Percentiles rank a stretch among this genome's conserved stretches.
These are phyloP conservation scores for Erebia palarica DNA, from an alignment of 2,888 invertebrate species.

Conservation along the genomic window DNA sequence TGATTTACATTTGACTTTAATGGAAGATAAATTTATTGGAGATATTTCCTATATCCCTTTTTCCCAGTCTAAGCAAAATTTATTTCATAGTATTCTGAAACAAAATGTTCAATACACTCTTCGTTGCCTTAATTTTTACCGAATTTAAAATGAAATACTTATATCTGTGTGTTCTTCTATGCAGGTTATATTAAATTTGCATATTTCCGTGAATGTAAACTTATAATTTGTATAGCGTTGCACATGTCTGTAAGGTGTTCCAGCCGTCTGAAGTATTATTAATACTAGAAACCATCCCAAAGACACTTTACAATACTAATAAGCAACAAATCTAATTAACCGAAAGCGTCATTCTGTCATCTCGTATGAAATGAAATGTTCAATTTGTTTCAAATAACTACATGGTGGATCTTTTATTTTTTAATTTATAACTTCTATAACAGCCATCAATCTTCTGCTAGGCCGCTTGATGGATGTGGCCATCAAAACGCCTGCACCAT, in stretches of 20 bases:
- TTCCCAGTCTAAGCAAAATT: neutral
- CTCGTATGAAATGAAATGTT: conserved; percentile 25
- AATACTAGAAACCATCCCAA: neutral
- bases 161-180: no score
- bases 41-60: conserved; percentile 3
- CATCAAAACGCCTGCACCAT: conserved; percentile 35
- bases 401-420: conserved; percentile 32
- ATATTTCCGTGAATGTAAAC: no score
- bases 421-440: conserved; percentile 33
- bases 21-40: conserved; percentile 17
- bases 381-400: conserved; percentile 34
- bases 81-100: neutral
- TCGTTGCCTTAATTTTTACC: neutral
- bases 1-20: conserved; percentile 25
- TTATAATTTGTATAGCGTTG: neutral
- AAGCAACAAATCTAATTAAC: conserved; percentile 12
- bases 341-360: conserved; percentile 13
- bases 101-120: no score
- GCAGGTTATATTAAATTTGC: no score
- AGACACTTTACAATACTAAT: conserved; percentile 8
- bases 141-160: no score
- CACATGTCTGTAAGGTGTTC: neutral
- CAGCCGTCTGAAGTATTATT: neutral
- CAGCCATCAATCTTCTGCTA: conserved; percentile 29
- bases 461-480: conserved; percentile 34